Percentiles rank a stretch among this genome's conserved stretches.
These are phyloP conservation scores for Bhutanitis thaidina DNA, from an alignment of 2,888 invertebrate species.

Conservation along the genomic window DNA sequence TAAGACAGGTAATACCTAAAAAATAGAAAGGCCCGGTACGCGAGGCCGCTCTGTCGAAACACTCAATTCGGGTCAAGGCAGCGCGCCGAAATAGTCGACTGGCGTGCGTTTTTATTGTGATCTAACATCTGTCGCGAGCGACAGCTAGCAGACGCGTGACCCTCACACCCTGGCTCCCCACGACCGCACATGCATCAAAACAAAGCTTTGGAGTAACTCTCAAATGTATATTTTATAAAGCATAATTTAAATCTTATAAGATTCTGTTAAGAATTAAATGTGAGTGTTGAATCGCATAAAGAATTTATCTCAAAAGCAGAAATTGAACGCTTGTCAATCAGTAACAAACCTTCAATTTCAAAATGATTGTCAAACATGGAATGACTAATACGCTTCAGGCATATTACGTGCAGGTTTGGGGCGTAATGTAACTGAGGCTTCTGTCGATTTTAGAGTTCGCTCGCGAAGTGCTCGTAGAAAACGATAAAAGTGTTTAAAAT, in stretches of 20 bases:
- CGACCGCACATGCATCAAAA: slow-evolving; percentile 22
- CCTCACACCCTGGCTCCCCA: slow-evolving; percentile 39
- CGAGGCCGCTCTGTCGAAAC: slow-evolving; percentile 78
- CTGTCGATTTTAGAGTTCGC: background rate
- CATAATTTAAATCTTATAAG: background rate
- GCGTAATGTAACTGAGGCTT: background rate
- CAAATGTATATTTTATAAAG: background rate
- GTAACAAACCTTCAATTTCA: background rate
- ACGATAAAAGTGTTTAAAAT: slow-evolving; percentile 9
- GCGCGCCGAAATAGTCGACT: slow-evolving; percentile 77
- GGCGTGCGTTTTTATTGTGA: slow-evolving; percentile 77
- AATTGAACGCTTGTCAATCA: too few species aligned
- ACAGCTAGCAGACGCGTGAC: slow-evolving; percentile 21
- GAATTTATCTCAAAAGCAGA: background rate
- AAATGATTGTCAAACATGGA: background rate
- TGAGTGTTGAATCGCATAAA: background rate
- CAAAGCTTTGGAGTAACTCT: background rate
- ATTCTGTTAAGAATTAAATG: background rate
- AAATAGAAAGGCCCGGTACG: slow-evolving; percentile 80
- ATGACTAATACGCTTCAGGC: slow-evolving; percentile 1
- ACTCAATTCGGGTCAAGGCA: slow-evolving; percentile 78
- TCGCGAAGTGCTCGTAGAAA: background rate
- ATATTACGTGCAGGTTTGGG: background rate
- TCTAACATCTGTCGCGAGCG: slow-evolving; percentile 72
- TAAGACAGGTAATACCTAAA: slow-evolving; percentile 79